Base-by-base conservation (phyloP, 2,888 invertebrate species). In the Stramonita haemastoma region DNA sequence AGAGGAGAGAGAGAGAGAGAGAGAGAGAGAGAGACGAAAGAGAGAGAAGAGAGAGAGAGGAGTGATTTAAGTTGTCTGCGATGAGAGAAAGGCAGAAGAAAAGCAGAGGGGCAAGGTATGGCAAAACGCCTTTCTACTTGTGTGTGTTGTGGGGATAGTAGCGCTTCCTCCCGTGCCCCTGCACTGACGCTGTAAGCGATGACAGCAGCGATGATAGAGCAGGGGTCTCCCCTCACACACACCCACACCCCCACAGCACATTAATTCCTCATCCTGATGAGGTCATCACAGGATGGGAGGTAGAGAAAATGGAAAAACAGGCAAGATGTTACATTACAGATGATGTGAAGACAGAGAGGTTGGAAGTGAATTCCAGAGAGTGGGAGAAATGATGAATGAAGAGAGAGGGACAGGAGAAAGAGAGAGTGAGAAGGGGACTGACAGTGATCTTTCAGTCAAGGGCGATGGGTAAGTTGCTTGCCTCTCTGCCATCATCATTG, bases 191-290 rank as follows among this genome's bases (percentile, higher is more conserved):
- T 32, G 60, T 2, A 4, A 86, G 87, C 32, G 87, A 70, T 73
- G 87, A 87, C 87, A 87, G 73, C 22, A 19, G 29, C 36, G 73
- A 81, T 46, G 88, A 81, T 83, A 88, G 81, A 34, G 36, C 32
- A 29, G 60, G 0, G 87, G 26, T 83, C 81, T 88, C 60, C 60
- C 60, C 60, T 22, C 60, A 4, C 60, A 60, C 60, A 15, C 13
- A 2, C 60, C 60, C 87, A 57, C 15, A 26, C 34, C 29, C 88
- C 22, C 36, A 66, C 66, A 77, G 34, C 88, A 83, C 81, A 88
- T 88, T 88, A 88, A 88, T 88, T 83, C 83, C 83, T 88, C 36
- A 73, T 87, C 73, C 4, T 73, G 87, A 70, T 70, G 73, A 84
- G 70, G 46, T n/a, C 66, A 84, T 57, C 70, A 57, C 32, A 36